phyloP scores from a whole-genome alignment of 2,113 vertebrate species.

The Phasianus colchicus region DNA sequence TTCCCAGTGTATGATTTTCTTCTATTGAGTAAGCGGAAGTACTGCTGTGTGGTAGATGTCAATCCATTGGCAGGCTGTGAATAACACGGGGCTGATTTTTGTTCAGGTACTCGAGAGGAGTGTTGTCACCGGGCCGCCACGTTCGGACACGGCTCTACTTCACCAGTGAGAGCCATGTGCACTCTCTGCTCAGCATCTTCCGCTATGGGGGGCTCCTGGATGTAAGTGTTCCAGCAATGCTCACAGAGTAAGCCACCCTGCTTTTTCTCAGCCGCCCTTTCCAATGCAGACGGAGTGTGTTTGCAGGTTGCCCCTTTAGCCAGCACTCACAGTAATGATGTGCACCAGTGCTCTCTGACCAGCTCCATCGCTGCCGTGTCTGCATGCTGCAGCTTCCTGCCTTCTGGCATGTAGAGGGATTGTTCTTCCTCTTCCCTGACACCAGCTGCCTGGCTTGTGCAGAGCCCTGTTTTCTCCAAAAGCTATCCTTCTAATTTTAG shows the following conservation, averaged over 20 bases:
- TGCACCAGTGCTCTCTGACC: neutral
- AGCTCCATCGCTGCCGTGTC: neutral
- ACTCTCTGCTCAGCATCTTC: constrained; percentile 96
- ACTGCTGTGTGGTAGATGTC: neutral
- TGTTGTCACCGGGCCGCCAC: constrained; percentile 94
- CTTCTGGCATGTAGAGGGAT: neutral
- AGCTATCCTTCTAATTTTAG: neutral
- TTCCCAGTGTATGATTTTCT: neutral
- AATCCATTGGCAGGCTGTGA: rapidly evolving
- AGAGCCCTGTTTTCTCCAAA: neutral
- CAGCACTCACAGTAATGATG: neutral
- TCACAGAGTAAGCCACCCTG: constrained; percentile 19
- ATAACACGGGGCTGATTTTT: neutral
- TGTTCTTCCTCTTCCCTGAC: neutral
- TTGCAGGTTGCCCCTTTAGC: neutral
- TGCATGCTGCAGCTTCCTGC: neutral
- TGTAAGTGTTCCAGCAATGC: constrained; percentile 80
- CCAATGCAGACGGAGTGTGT: neutral
- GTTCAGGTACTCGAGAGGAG: constrained; percentile 94
- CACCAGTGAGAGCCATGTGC: constrained; percentile 97
- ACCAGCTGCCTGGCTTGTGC: neutral
- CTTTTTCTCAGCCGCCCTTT: neutral
- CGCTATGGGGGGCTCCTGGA: constrained; percentile 95
- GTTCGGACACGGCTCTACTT: constrained; percentile 96
- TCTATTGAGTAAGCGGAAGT: rapidly evolving